Base-by-base conservation (phyloP, 2,888 invertebrate genomes). In the Platycnemis pennipes region DNA sequence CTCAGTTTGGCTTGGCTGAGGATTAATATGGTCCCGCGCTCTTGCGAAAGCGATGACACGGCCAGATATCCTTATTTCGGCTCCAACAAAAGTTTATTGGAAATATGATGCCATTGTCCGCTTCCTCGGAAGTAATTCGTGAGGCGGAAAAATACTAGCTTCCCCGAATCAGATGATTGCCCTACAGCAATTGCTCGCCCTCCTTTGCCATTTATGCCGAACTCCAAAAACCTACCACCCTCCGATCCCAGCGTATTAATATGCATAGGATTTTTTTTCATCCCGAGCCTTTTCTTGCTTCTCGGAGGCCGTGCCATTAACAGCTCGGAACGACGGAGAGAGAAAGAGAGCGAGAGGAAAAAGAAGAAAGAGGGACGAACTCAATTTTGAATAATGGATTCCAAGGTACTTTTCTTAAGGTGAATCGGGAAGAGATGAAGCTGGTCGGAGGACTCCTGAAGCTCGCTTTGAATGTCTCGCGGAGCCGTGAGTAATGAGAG, bases 351-450 rank as follows among this genome's bases (percentile, higher is more conserved):
- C 0, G 49, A 49, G 49, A 49, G 49, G 49, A 11, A 49, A 49
- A 49, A 19, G 49, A 19, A 19, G 3, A 49, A 19, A 49, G 49
- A n/a, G 26, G 63, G 8, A 26, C 26, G n/a, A 63, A 63, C 63
- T 63, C 63, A 63, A 63, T 63, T 63, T 63, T 63, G 63, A 26
- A 26, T 63, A 63, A 63, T 63, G 63, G 63, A 63, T 63, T 63
- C 8, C 63, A 63, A 63, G 63, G 63, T 26, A 26, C 26, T 63
- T 63, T 26, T n/a, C 26, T 8, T 22, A 63, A 63, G 63, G 63
- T 26, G 63, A 63, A 63, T 22, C 26, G 1, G 63, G n/a, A n/a
- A 63, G 63, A 26, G 26, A n/a, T 63, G 63, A 63, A n/a, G n/a
- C 1, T 63, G 63, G 63, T 63, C 63, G 63, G 63, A 63, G 26